phyloP scores from a whole-genome alignment of 2,113 vertebrate species.

The Pseudorhombus dupliciocellatus region DNA sequence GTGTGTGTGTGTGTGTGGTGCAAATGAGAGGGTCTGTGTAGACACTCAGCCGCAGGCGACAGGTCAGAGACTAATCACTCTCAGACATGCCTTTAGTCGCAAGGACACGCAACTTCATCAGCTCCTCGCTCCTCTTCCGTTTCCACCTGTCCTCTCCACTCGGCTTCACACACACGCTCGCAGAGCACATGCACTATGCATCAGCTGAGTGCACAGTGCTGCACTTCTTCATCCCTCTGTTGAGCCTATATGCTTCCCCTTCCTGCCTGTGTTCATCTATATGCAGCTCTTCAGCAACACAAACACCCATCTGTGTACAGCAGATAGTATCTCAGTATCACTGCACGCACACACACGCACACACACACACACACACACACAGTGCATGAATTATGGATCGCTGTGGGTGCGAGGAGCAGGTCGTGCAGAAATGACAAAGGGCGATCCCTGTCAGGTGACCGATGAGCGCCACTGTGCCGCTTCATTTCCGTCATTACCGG shows the following conservation, averaged over 20 bases:
- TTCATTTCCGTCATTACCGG: slow-evolving; percentile 45
- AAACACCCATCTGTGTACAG: slow-evolving; percentile 56
- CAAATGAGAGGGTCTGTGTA: slow-evolving; percentile 45
- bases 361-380: too few relatives aligned
- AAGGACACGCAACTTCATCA: slow-evolving; percentile 48
- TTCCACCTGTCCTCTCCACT: slow-evolving; percentile 25
- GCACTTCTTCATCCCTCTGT: slow-evolving; percentile 39
- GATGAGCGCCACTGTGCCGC: slow-evolving; percentile 28
- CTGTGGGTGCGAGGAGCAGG: slow-evolving; percentile 35
- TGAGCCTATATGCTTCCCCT: slow-evolving; percentile 51
- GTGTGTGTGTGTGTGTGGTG: slow-evolving; percentile 38
- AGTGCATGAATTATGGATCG: slow-evolving; percentile 72
- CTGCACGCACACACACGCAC: slow-evolving; percentile 45
- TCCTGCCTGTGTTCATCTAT: slow-evolving; percentile 60
- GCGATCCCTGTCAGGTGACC: slow-evolving; percentile 52
- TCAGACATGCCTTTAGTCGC: slow-evolving; percentile 45
- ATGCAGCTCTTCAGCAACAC: slow-evolving; percentile 66
- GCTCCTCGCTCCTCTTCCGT: slow-evolving; percentile 20
- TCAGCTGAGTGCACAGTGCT: slow-evolving; percentile 37
- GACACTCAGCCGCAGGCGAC: slow-evolving; percentile 52
- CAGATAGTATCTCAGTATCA: slow-evolving; percentile 66
- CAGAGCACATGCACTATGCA: slow-evolving; percentile 23
- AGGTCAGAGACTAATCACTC: slow-evolving; percentile 66
- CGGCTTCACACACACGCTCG: slow-evolving; percentile 41
- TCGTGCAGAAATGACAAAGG: slow-evolving; percentile 49